These are phyloP conservation scores for Lomographa bimaculata DNA, from an alignment of 2,888 invertebrate species.

Conservation along the genomic window DNA sequence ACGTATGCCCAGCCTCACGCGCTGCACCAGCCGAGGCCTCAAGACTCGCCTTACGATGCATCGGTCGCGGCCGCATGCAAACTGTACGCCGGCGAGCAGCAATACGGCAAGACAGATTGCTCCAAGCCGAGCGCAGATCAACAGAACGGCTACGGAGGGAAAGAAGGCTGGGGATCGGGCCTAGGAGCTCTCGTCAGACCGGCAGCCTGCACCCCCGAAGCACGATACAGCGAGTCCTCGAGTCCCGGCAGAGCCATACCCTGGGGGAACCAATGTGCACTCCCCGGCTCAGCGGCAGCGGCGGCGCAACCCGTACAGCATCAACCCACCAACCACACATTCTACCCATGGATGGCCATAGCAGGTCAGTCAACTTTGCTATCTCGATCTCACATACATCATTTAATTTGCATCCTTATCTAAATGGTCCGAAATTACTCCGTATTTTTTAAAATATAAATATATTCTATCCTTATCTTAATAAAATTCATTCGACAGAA, in stretches of 20 bases:
- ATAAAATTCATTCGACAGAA: no score
- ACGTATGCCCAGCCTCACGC: slow-evolving; percentile 94
- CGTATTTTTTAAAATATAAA: no score
- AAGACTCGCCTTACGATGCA: slow-evolving; percentile 96
- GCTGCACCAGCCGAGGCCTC: slow-evolving; percentile 90
- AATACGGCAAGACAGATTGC: slow-evolving; percentile 89
- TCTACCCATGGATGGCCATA: slow-evolving; percentile 99
- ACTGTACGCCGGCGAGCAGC: slow-evolving; percentile 88
- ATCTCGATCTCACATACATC: slow-evolving; percentile 12
- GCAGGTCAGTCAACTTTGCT: slow-evolving; percentile 90
- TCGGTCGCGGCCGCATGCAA: slow-evolving; percentile 95
- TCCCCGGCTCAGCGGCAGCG: slow-evolving; percentile 91
- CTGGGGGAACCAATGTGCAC: slow-evolving; percentile 95
- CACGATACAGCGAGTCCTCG: slow-evolving; percentile 92
- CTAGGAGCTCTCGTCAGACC: slow-evolving; percentile 89
- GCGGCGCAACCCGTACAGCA: slow-evolving; percentile 94
- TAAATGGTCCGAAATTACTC: slow-evolving; percentile 9
- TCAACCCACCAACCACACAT: slow-evolving; percentile 95
- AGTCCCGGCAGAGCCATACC: slow-evolving; percentile 90
- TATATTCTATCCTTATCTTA: no score
- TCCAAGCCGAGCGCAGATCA: slow-evolving; percentile 86
- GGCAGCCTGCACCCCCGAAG: slow-evolving; percentile 95
- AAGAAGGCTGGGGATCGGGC: slow-evolving; percentile 88
- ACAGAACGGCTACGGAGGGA: slow-evolving; percentile 88
- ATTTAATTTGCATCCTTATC: slow-evolving; percentile 26